These are phyloP conservation scores for Eupithecia pulchellata DNA, from an alignment of 2,888 invertebrate genomes.

Conservation along the genomic window DNA sequence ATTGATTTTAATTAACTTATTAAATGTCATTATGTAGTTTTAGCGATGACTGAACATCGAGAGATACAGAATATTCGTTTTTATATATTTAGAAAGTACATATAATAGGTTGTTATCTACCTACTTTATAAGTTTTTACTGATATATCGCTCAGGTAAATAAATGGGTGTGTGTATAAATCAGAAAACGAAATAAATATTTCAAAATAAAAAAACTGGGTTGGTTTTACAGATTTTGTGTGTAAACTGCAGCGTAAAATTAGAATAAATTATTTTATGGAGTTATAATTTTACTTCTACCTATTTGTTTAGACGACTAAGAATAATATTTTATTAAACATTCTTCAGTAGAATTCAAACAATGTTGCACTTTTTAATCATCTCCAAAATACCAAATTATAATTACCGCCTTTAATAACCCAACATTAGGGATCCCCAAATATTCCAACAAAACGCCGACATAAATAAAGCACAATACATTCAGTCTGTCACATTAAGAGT, in stretches of 20 bases:
- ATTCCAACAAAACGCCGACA: constrained; percentile 41
- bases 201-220: no score
- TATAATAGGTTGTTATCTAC: no score
- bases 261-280: not conserved
- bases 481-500: constrained; percentile 75
- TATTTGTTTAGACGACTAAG: no score
- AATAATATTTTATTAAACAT: not conserved
- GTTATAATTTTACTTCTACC: not conserved
- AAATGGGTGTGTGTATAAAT: no score
- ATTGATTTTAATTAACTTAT: not conserved
- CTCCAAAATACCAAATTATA: not conserved
- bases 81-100: not conserved
- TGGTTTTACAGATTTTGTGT: not conserved
- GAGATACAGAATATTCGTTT: not conserved
- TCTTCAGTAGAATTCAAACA: not conserved
- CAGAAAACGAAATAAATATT: no score
- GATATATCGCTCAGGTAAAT: not conserved
- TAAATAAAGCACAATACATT: constrained; percentile 68
- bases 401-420: constrained; percentile 23
- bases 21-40: not conserved
- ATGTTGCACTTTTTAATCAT: constrained; percentile 3
- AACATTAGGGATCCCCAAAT: constrained; percentile 35
- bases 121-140: no score
- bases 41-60: not conserved
- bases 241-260: not conserved